These are phyloP conservation scores for Apis dorsata DNA, from an alignment of 1,140 invertebrate genomes.

Conservation along the genomic window DNA sequence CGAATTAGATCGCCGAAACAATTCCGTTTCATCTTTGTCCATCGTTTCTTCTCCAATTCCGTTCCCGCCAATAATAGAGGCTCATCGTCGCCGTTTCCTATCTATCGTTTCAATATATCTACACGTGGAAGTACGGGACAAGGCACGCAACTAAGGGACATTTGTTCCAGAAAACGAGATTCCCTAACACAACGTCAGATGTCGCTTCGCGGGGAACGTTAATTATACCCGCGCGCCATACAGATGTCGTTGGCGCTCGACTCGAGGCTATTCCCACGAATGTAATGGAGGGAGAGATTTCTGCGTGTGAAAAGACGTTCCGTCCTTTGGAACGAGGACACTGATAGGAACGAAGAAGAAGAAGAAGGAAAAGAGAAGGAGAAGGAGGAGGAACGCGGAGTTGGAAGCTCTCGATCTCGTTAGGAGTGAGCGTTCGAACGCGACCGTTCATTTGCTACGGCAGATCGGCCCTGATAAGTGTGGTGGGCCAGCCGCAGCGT, in stretches of 20 bases:
- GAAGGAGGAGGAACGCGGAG: not conserved
- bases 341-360: not conserved
- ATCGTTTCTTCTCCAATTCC: not conserved
- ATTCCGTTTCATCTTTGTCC: not conserved
- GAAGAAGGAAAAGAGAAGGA: too few species aligned
- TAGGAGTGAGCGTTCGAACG: slow-evolving; percentile 55
- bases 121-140: not conserved
- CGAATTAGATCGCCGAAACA: not conserved
- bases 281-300: not conserved
- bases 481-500: slow-evolving; percentile 53
- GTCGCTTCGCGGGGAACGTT: slow-evolving; percentile 1
- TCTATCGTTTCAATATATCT: slow-evolving; percentile 34
- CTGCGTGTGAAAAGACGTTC: not conserved
- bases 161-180: slow-evolving; percentile 38
- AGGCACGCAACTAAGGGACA: not conserved
- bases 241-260: not conserved
- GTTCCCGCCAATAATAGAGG: not conserved
- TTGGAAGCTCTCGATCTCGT: slow-evolving; percentile 60
- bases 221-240: slow-evolving; percentile 19
- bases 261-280: not conserved
- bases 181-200: not conserved
- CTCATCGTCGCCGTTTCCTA: slow-evolving; percentile 24
- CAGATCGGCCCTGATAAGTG: slow-evolving; percentile 62
- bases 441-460: slow-evolving; percentile 66
- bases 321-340: not conserved